A percentile compares a stretch with the other conserved stretches of the same genome.
Evolutionary conservation across 2,113 vertebrate genomes (phyloP).

Genomic region (Rattus rattus): DNA sequence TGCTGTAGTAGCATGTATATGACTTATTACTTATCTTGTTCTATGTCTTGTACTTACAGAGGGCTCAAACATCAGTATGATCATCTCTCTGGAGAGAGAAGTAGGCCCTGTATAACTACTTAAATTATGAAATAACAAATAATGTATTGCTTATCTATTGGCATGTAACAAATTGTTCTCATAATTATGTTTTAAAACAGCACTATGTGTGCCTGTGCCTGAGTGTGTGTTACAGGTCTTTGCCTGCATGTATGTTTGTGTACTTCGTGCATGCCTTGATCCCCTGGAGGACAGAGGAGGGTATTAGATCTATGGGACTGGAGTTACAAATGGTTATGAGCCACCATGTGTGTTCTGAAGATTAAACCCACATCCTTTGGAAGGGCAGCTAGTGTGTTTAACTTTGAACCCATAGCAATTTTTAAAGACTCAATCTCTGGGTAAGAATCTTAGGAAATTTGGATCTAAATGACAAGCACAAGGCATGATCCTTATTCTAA

Average conservation of each 20-base stretch:
- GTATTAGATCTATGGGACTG: neutral
- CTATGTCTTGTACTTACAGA: neutral
- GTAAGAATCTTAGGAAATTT: neutral
- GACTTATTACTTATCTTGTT: neutral
- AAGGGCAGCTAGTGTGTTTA: neutral
- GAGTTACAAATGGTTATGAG: neutral
- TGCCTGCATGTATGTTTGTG: no score
- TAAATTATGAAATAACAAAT: neutral
- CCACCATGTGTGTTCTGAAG: neutral
- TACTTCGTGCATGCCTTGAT: neutral
- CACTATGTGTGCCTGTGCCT: neutral
- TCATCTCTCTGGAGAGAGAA: neutral
- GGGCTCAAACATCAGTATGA: neutral
- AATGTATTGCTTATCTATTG: neutral
- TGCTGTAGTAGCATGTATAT: neutral
- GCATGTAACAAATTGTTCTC: neutral
- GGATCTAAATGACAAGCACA: neutral
- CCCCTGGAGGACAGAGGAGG: accelerated
- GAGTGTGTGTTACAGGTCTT: neutral
- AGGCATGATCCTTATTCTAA: neutral
- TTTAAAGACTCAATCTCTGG: neutral
- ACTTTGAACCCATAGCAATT: neutral
- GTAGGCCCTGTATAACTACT: neutral
- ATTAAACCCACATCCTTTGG: neutral
- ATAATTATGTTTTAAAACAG: neutral